Evolutionary conservation across 2,797 vertebrate species (phyloP).

Genomic region (Toxotes lorentzi): DNA sequence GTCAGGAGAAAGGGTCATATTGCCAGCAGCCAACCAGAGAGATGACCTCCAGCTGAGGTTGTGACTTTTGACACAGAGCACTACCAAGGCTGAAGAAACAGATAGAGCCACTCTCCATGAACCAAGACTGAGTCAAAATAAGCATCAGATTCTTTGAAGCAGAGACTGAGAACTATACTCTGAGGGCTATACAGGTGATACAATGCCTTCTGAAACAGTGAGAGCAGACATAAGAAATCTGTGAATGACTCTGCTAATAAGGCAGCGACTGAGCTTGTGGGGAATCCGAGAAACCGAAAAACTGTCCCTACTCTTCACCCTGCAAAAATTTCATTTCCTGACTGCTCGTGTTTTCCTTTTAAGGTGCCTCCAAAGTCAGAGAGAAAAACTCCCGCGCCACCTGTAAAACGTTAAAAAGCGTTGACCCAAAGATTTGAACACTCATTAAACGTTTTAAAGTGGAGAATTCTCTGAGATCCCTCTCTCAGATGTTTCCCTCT

Average conservation of each 20-base stretch:
- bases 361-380: slow-evolving; percentile 53
- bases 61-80: slow-evolving; percentile 62
- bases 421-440: slow-evolving; percentile 73
- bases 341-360: slow-evolving; percentile 60
- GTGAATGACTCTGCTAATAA: slow-evolving; percentile 55
- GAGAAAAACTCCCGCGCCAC: slow-evolving; percentile 62
- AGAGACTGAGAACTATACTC: slow-evolving; percentile 4
- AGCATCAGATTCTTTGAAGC: slow-evolving; percentile 44
- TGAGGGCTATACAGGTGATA: slow-evolving; percentile 34
- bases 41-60: slow-evolving; percentile 64
- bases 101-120: slow-evolving; percentile 48
- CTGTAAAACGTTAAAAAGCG: slow-evolving; percentile 80
- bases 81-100: slow-evolving; percentile 48
- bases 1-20: slow-evolving; percentile 55
- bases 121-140: slow-evolving; percentile 31
- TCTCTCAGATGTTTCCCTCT: slow-evolving; percentile 78
- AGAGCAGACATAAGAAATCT: slow-evolving; percentile 44
- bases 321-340: slow-evolving; percentile 73
- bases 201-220: slow-evolving; percentile 3
- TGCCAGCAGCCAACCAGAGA: slow-evolving; percentile 53
- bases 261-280: slow-evolving; percentile 33
- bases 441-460: slow-evolving; percentile 77
- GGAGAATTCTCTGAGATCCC: slow-evolving; percentile 69
- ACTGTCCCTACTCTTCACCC: slow-evolving; percentile 31
- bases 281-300: slow-evolving; percentile 39